Conservation (phyloP, 1,140 invertebrate genomes). For the Cotesia vestalis region DNA sequence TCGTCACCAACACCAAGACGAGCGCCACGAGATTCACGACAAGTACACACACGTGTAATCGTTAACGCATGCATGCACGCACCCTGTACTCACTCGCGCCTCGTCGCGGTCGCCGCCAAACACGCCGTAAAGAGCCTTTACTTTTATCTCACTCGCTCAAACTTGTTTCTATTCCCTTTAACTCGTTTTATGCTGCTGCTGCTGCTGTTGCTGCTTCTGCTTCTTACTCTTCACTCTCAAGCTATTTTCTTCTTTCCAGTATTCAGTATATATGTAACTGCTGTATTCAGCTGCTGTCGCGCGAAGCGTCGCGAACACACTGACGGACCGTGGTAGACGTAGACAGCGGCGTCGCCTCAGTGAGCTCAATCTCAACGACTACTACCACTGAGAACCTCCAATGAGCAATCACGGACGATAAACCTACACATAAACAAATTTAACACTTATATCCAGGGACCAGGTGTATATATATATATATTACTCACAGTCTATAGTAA, state of each 20-base stretch:
- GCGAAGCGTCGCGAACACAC: slow-evolving; percentile 40
- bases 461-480: no score
- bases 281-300: slow-evolving; percentile 8
- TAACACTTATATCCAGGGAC: no score
- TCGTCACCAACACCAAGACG: slow-evolving; percentile 24
- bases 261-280: not conserved
- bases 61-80: slow-evolving; percentile 44
- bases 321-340: slow-evolving; percentile 18
- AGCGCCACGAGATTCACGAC: slow-evolving; percentile 35
- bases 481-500: no score
- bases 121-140: slow-evolving; percentile 18
- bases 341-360: not conserved
- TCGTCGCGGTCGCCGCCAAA: slow-evolving; percentile 37
- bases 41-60: slow-evolving; percentile 44
- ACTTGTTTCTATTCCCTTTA: not conserved
- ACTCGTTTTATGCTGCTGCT: not conserved
- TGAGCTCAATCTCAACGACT: not conserved
- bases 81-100: slow-evolving; percentile 13
- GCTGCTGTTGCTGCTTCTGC: no score
- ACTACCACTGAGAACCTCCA: not conserved
- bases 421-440: no score
- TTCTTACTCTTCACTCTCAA: no score
- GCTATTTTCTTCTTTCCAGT: not conserved
- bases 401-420: not conserved
- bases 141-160: not conserved